Evolutionary conservation across 2,888 invertebrate species (phyloP).

Genomic region (Clanis bilineata): DNA sequence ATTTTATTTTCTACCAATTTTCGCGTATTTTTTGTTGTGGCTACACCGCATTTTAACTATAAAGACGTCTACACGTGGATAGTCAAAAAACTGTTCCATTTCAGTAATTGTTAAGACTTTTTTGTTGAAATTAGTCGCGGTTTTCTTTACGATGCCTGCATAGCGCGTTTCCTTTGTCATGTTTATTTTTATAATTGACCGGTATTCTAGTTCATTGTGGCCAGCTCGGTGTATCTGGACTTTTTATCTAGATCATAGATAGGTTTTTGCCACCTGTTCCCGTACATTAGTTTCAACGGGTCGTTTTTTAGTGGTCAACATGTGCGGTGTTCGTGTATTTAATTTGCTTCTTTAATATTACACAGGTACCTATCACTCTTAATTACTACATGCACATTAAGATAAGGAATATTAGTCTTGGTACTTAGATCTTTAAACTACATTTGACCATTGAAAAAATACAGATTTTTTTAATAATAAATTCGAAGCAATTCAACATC

Average conservation of each 20-base stretch:
- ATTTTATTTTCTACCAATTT: slow-evolving; percentile 3
- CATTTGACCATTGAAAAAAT: too few species aligned
- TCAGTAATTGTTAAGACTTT: neutral
- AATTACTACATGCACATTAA: neutral
- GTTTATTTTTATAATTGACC: slow-evolving; percentile 50
- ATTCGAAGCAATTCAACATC: too few species aligned
- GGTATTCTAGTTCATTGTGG: slow-evolving; percentile 26
- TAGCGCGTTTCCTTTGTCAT: slow-evolving; percentile 41
- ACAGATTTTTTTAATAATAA: too few species aligned
- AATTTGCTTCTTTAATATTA: neutral
- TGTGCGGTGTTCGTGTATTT: neutral
- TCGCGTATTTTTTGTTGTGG: neutral
- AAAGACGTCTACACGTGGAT: neutral
- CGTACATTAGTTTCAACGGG: neutral
- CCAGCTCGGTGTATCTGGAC: slow-evolving; percentile 20
- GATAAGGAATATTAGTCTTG: too few species aligned
- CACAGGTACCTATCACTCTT: neutral
- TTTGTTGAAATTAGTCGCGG: slow-evolving; percentile 1
- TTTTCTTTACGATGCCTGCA: slow-evolving; percentile 22
- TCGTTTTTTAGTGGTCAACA: neutral
- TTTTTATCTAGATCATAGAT: slow-evolving; percentile 24
- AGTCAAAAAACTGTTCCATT: neutral
- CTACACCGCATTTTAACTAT: neutral
- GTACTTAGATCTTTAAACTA: neutral
- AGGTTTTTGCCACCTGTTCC: slow-evolving; percentile 21